A percentile compares a stretch with the other conserved stretches of the same genome.
Evolutionary conservation across 2,113 vertebrate genomes (phyloP).

Genomic region (Eira barbara): DNA sequence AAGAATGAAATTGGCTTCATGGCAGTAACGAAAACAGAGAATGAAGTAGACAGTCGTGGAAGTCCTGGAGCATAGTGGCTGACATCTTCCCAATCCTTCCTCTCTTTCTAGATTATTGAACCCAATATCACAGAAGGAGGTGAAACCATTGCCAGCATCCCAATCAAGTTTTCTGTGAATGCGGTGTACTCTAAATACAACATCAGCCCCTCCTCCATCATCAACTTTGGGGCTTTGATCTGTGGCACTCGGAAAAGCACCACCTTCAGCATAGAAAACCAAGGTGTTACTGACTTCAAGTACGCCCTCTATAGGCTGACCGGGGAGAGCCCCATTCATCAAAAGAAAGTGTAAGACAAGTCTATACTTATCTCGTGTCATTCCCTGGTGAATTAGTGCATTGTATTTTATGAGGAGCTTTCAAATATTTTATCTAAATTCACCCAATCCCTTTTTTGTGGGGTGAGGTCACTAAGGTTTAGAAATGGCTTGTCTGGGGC

Average conservation of each 20-base stretch:
- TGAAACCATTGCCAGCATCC: conserved; percentile 83
- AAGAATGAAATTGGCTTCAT: neutral
- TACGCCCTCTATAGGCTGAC: conserved; percentile 80
- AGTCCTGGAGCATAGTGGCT: neutral
- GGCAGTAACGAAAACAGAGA: neutral
- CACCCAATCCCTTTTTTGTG: neutral
- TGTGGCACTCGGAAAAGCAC: conserved; percentile 81
- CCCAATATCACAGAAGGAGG: conserved; percentile 79
- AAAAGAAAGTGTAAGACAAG: conserved; percentile 80
- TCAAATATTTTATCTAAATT: neutral
- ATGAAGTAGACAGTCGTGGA: neutral
- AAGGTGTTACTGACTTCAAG: conserved; percentile 82
- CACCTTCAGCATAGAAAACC: conserved; percentile 88
- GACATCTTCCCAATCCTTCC: neutral
- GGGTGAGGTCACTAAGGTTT: neutral
- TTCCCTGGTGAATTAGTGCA: neutral
- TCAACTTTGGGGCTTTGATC: conserved; percentile 88
- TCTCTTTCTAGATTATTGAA: conserved; percentile 89
- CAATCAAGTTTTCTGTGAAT: conserved; percentile 84
- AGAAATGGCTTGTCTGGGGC: neutral
- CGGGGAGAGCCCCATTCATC: conserved; percentile 29
- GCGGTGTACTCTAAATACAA: conserved; percentile 88
- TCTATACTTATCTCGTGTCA: neutral
- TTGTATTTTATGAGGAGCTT: neutral
- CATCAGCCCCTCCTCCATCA: conserved; percentile 83